Percentiles rank a stretch among this genome's conserved stretches.
phyloP scores from a whole-genome alignment of 2,113 vertebrate genomes.

The Aegithalos caudatus region DNA sequence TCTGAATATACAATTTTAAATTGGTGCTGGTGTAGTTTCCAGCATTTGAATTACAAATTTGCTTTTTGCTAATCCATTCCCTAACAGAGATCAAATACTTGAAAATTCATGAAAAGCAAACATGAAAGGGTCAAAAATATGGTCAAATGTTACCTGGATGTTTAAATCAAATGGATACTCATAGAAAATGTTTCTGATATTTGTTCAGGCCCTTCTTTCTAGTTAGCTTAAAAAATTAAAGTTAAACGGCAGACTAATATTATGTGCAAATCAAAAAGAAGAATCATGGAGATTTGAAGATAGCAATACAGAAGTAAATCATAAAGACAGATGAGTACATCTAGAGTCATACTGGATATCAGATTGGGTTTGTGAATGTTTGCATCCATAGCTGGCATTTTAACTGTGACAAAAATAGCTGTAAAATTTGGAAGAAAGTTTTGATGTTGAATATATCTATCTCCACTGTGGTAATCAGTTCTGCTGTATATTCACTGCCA shows the following conservation, averaged over 20 bases:
- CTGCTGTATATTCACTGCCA: background rate
- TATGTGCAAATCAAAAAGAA: conserved; percentile 47
- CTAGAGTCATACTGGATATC: background rate
- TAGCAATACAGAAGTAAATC: conserved; percentile 1
- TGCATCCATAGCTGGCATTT: background rate
- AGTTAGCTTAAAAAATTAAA: conserved; percentile 68
- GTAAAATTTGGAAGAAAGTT: background rate
- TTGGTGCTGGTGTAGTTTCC: conserved; percentile 37
- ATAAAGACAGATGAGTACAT: background rate
- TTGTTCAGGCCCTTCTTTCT: conserved; percentile 53
- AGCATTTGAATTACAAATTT: conserved; percentile 67
- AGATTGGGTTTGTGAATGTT: background rate
- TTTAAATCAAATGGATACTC: conserved; percentile 65
- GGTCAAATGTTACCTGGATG: conserved; percentile 64
- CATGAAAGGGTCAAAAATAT: conserved; percentile 60
- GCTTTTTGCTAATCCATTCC: conserved; percentile 63
- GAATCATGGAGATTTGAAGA: conserved; percentile 4
- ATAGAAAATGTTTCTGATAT: conserved; percentile 62
- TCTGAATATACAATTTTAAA: conserved; percentile 59
- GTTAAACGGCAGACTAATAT: conserved; percentile 58
- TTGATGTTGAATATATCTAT: background rate
- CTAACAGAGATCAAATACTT: conserved; percentile 66
- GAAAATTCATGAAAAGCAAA: conserved; percentile 69
- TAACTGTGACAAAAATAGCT: background rate
- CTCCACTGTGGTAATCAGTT: background rate